Conservation (phyloP, 2,797 vertebrate species). For the Pseudochirops corinnae region DNA sequence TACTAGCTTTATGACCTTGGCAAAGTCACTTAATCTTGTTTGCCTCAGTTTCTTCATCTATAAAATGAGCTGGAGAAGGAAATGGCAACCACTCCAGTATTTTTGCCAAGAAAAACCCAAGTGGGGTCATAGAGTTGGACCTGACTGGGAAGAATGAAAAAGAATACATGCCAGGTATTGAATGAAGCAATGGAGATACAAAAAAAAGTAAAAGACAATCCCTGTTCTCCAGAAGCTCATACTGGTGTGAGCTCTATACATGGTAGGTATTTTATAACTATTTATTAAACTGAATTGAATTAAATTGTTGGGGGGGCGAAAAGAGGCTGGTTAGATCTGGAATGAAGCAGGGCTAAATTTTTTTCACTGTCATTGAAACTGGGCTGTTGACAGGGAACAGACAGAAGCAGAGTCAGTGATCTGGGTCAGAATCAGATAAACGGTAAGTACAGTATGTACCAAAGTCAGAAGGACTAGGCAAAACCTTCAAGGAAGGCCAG, state of each 20-base stretch:
- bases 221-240: neutral
- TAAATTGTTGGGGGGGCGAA: neutral
- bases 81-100: neutral
- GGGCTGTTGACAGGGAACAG: neutral
- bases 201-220: neutral
- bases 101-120: neutral
- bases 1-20: neutral
- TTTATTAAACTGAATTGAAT: neutral
- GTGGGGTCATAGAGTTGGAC: neutral
- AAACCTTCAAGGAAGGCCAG: neutral
- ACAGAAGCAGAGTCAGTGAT: neutral
- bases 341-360: neutral
- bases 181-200: neutral
- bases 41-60: neutral
- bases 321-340: neutral
- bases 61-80: neutral
- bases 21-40: neutral
- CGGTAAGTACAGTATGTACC: neutral
- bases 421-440: conserved; percentile 8
- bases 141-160: neutral
- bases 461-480: neutral
- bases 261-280: neutral
- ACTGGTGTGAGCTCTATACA: neutral
- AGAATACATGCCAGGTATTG: neutral
- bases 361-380: neutral